These are phyloP conservation scores for Cyclina sinensis DNA, from an alignment of 1,140 invertebrate species.

Conservation along the genomic window DNA sequence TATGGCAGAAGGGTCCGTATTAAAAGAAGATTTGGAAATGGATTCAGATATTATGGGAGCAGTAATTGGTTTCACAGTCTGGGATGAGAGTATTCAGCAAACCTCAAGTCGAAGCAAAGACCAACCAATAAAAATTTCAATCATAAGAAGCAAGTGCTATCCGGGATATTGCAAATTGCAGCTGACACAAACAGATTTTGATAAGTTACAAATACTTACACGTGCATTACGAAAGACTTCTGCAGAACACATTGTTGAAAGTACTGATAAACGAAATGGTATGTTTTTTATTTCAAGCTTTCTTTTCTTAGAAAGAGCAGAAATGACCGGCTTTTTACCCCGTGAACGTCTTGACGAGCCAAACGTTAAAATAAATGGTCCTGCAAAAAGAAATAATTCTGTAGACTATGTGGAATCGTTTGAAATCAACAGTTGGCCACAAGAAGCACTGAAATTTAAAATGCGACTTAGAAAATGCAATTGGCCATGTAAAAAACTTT, in stretches of 20 bases:
- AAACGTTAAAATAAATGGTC: not conserved
- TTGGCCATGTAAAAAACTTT: not conserved
- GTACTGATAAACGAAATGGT: not conserved
- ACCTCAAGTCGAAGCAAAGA: not conserved
- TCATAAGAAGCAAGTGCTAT: not conserved
- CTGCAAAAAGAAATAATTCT: not conserved
- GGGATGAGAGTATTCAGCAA: not conserved
- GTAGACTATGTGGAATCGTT: not conserved
- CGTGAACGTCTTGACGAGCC: not conserved
- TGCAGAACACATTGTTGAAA: not conserved
- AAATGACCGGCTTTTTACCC: not conserved
- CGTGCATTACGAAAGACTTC: not conserved
- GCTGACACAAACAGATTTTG: not conserved
- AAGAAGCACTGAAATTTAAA: not conserved
- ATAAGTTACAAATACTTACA: not conserved
- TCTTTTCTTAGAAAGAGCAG: not conserved
- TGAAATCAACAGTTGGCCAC: not conserved
- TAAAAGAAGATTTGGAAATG: not conserved
- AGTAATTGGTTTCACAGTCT: not conserved
- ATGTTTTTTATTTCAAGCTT: not conserved
- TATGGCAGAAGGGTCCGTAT: not conserved
- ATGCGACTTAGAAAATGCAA: not conserved
- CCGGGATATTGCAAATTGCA: not conserved
- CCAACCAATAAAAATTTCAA: not conserved
- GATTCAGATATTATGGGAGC: conserved; percentile 1